Base-by-base conservation (phyloP, 2,888 invertebrate genomes). In the Sinodicranocentrus sp. region DNA sequence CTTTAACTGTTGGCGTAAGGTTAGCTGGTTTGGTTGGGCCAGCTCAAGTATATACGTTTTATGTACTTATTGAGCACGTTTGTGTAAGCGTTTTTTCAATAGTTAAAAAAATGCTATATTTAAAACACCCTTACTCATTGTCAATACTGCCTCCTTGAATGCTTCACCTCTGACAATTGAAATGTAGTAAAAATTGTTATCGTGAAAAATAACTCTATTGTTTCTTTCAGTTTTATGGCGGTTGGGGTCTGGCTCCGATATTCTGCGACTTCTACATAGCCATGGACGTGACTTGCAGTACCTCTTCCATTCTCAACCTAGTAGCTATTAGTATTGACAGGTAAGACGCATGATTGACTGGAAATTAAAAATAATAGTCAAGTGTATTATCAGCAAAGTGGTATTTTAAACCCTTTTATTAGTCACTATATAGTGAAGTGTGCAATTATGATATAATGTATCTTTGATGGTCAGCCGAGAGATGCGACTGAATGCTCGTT, bases 251-350 rank as follows among this genome's bases (percentile, higher is more conserved):
- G 89, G 97, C 97, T 52, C 95, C 95, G 89, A 94, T 97, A 90
- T 94, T 97, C 89, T 98, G 98, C 92, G 98, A 98, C 92, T 95
- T 98, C 92, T 98, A 98, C 94, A 97, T 98, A 91, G 98, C 97
- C 79, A 96, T 97, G 95, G 98, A 98, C 92, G 98, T 98, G 90
- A 97, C 96, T 88, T 98, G 97, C 91, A 98, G 98, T 89, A 98
- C 98, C 86, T 98, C 98, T 90, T 98, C 98, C 90, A 98, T 98
- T 91, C 97, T 98, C 92, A 98, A 98, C 93, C 93, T 98, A 91
- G 97, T 98, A 89, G 98, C 98, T 89, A 98, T 98, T 92, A 98
- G 97, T 90, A 96, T 98, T 92, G 98, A 98, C 94, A 96, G 98
- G 98, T 98, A 91, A 93, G 94, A n/a, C 28, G 15, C 33, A 19